These are phyloP conservation scores for Brachyalestes nurse DNA, from an alignment of 2,797 vertebrate genomes.

Conservation along the genomic window DNA sequence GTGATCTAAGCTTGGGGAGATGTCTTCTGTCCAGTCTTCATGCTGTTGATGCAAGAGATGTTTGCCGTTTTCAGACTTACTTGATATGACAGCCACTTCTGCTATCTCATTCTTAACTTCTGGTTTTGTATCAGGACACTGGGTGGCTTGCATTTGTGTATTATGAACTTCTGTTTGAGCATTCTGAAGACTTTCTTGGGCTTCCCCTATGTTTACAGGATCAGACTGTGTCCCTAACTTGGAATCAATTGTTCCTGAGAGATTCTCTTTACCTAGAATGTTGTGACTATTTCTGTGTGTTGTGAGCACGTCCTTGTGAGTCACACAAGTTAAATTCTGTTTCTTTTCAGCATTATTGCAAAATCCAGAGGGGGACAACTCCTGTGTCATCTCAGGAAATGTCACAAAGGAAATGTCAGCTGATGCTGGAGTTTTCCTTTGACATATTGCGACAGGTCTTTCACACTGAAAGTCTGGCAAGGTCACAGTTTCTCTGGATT, in stretches of 20 bases:
- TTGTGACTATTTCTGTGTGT: slow-evolving; percentile 11
- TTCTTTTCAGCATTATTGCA: slow-evolving; percentile 32
- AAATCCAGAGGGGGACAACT: not conserved
- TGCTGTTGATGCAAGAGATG: not conserved
- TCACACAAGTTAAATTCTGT: slow-evolving; percentile 21
- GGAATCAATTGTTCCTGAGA: slow-evolving; percentile 7
- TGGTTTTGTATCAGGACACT: slow-evolving; percentile 27
- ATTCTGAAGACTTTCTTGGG: slow-evolving; percentile 18
- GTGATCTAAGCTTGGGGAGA: not conserved
- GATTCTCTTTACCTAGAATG: slow-evolving; percentile 25
- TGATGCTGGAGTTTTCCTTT: slow-evolving; percentile 40
- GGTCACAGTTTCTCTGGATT: slow-evolving; percentile 13
- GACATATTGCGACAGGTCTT: slow-evolving; percentile 28
- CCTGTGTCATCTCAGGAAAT: slow-evolving; percentile 45
- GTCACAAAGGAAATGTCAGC: slow-evolving; percentile 34
- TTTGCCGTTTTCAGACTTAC: slow-evolving; percentile 7
- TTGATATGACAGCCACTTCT: not conserved
- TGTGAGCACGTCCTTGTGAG: slow-evolving; percentile 31
- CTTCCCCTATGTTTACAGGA: not conserved
- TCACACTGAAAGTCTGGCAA: slow-evolving; percentile 40
- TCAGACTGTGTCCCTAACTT: slow-evolving; percentile 3
- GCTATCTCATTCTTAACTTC: slow-evolving; percentile 18
- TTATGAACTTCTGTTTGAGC: not conserved
- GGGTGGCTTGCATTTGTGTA: not conserved
- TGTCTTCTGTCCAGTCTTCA: slow-evolving; percentile 7